Conservation (phyloP, 2,113 vertebrate species). For the Otolemur garnettii region DNA sequence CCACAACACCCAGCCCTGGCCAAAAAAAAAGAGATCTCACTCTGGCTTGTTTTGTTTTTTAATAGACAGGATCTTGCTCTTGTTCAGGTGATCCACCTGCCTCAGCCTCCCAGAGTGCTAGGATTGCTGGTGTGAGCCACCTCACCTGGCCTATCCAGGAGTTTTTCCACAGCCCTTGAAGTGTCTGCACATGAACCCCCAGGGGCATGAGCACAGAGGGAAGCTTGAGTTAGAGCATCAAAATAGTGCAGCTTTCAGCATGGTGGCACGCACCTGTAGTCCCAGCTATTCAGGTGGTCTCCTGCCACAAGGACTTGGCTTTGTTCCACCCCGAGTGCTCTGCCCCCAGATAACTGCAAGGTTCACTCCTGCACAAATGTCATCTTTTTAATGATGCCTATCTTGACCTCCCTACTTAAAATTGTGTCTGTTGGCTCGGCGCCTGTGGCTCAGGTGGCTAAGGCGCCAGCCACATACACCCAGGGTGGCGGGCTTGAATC, state of each 20-base stretch:
- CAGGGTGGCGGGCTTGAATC: no score
- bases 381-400: background rate
- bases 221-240: slow-evolving; percentile 4
- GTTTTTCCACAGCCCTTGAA: background rate
- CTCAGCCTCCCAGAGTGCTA: no score
- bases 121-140: no score
- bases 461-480: no score
- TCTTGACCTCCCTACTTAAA: background rate
- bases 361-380: background rate
- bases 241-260: background rate
- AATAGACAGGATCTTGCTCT: no score
- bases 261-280: no score
- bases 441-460: background rate
- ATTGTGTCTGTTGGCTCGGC: background rate
- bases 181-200: background rate
- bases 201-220: background rate
- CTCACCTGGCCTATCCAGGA: background rate
- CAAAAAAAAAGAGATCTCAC: no score
- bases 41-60: no score
- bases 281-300: background rate
- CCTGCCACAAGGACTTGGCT: background rate
- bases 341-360: background rate
- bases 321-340: background rate
- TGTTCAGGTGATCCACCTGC: no score
- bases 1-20: no score